Evolutionary conservation across 2,888 invertebrate species (phyloP), one percentile per base, ranked within the genome.

Genomic region (Leptogaster cylindrica): DNA sequence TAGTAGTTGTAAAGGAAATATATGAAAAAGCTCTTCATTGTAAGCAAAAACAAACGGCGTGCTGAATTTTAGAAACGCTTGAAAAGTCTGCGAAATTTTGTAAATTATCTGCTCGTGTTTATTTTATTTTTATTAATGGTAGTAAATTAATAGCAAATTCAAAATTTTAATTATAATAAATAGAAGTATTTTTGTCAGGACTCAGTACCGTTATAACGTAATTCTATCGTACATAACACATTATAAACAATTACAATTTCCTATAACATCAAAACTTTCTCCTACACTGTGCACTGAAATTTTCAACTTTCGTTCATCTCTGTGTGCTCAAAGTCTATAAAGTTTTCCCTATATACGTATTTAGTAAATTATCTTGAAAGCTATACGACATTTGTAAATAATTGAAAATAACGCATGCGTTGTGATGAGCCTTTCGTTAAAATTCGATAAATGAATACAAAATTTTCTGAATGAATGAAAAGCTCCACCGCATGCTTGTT

Each of bases 401-500:
- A 33, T 52, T 52, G n/a, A 52, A 52, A 52, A 33, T 6, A 33
- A 20, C 52, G 52, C 52, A 52, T 10, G 52, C 52, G 52, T 18
- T 2, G 14, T 2, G 0, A 31, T 33, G 4, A 46, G 23, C 31
- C 23, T 20, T 46, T 46, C 46, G 46, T 46, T n/a, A 1, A n/a
- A 33, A 18, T 52, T 33, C 52, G 52, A 33, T 33, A 18, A 20
- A 18, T 20, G 52, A 31, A 52, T 5, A 16, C n/a, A 20, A 46
- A n/a, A 31, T 31, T 33, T 2, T 31, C 31, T 31, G 18, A 52
- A 52, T 52, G 52, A 52, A 52, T 52, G 52, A 52, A 52, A 46
- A 46, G 46, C 46, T 46, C 46, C 23, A n/a, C n/a, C 6, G n/a
- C 46, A 46, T 20, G 46, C 20, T 7, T 20, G 16, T 8, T 23